Base-by-base conservation (phyloP, 2,113 vertebrate genomes). In the Podarcis muralis region DNA sequence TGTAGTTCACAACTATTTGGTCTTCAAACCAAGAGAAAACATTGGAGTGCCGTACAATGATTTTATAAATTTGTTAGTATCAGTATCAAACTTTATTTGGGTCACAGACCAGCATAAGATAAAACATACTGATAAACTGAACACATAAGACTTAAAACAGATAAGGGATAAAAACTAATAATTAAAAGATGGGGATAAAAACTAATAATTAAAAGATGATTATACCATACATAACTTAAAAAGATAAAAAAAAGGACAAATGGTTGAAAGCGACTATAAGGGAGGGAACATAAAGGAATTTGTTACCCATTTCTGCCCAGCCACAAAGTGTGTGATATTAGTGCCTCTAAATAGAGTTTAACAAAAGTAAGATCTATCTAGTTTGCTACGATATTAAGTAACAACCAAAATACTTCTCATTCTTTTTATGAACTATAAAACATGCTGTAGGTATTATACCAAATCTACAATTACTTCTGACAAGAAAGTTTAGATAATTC, bases 21-120 rank as follows among this genome's bases (percentile, higher is more conserved):
- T 71, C 81, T 72, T 37, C 78, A 59, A 74, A 7, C 15, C 48
- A 87, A 57, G 40, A 84, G 0, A 2, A 87, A 15, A 1, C 40
- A 88, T 20, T 69, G 84, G 87, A 89, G 1, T 7, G 30, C 84
- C 35, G 69, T 43, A 90, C 76, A 91, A 69, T 2, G 9, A 53
- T 78, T 6, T 90, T 85, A 89, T 48, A 48, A 48, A 48, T 48
- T 48, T 48, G 9, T 48, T 48, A 48, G 48, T 8, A 48, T 48
- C 48, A 48, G 48, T 48, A 48, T n/a, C 48, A 48, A 48, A 48
- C 48, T 48, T 48, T 48, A 48, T 48, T 48, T 48, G 11, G 48
- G 48, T 48, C 48, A 48, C 43, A 48, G 48, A 48, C 2, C 43
- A 48, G 9, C 9, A 12, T 11, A 48, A 48, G 48, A 48, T 48